Conservation (phyloP, 1,140 invertebrate genomes). For the Notospermus geniculatus region DNA sequence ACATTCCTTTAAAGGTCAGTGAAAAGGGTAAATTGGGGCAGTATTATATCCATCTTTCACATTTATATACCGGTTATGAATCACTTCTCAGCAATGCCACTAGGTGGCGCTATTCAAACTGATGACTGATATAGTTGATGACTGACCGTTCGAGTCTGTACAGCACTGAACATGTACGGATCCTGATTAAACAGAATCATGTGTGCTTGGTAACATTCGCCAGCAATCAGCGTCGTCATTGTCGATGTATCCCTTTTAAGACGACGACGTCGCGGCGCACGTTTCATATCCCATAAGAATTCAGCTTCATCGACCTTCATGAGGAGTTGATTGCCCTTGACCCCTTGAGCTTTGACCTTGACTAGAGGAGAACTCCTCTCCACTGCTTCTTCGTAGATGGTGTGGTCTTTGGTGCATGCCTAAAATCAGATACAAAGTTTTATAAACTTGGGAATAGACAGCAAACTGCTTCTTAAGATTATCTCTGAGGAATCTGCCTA, state of each 20-base stretch:
- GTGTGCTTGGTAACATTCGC: conserved; percentile 26
- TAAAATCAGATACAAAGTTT: not conserved
- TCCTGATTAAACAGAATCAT: conserved; percentile 24
- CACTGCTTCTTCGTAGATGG: not conserved
- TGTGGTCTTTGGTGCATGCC: not conserved
- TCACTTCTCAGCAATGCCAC: too few species aligned
- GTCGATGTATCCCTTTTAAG: not conserved
- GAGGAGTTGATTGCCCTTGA: not conserved
- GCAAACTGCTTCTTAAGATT: too few species aligned
- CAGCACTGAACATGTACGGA: conserved; percentile 14
- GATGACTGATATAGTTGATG: too few species aligned
- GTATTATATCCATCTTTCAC: too few species aligned
- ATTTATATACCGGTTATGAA: too few species aligned
- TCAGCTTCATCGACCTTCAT: not conserved
- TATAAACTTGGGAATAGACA: too few species aligned
- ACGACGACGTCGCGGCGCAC: not conserved
- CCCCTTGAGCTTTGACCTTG: conserved; percentile 1
- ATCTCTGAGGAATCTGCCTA: too few species aligned
- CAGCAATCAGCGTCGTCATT: not conserved
- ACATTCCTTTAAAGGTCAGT: too few species aligned
- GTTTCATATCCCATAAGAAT: not conserved
- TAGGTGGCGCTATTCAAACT: too few species aligned
- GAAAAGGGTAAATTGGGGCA: too few species aligned
- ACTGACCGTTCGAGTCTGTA: conserved; percentile 14
- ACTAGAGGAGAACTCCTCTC: not conserved